These are phyloP conservation scores for Lagodon rhomboides DNA, from an alignment of 2,797 vertebrate genomes.

Conservation along the genomic window DNA sequence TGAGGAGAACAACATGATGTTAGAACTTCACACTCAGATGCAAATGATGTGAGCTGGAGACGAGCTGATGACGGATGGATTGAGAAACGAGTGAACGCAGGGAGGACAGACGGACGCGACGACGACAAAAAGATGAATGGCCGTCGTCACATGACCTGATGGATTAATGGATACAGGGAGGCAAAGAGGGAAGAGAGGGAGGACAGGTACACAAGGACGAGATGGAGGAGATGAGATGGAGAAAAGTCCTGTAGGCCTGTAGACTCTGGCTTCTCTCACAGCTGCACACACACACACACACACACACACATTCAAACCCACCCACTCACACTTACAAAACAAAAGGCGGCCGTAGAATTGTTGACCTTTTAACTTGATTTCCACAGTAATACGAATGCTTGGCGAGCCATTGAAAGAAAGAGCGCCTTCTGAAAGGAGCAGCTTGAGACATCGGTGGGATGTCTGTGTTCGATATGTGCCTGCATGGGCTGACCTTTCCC, in stretches of 20 bases:
- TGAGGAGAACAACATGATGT: background rate
- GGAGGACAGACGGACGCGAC: conserved; percentile 57
- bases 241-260: conserved; percentile 9
- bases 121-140: conserved; percentile 54
- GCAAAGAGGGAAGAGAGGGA: conserved; percentile 20
- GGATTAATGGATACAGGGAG: conserved; percentile 57
- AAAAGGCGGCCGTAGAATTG: conserved; percentile 40
- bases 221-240: conserved; percentile 15
- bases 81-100: conserved; percentile 44
- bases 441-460: conserved; percentile 73
- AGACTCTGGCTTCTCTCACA: background rate
- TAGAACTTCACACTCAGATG: conserved; percentile 16
- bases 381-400: conserved; percentile 55
- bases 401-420: conserved; percentile 51
- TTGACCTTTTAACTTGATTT: conserved; percentile 75
- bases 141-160: conserved; percentile 50
- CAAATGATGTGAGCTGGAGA: conserved; percentile 19
- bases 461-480: conserved; percentile 72
- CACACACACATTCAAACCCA: conserved; percentile 16
- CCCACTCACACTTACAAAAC: conserved; percentile 40
- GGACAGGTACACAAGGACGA: conserved; percentile 62
- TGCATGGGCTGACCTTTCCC: conserved; percentile 70
- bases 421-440: conserved; percentile 68
- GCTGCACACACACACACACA: background rate
- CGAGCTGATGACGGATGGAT: conserved; percentile 50